Conservation (phyloP, 2,113 vertebrate species). For the Notothenia coriiceps region DNA sequence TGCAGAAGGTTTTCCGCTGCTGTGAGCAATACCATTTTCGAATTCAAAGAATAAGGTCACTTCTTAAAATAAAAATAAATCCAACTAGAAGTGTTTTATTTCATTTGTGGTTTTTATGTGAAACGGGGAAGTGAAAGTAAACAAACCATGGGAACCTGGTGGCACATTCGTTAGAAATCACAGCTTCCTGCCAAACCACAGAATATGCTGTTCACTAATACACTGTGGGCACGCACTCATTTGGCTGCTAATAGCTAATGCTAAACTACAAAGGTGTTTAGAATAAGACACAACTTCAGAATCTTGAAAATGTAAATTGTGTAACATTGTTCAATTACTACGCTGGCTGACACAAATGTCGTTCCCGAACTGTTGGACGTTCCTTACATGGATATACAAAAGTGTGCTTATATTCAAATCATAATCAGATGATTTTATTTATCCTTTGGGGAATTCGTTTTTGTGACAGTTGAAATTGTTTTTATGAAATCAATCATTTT, state of each 20-base stretch:
- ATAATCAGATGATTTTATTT: too few species aligned
- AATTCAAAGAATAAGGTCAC: not conserved
- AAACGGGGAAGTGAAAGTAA: constrained; percentile 25
- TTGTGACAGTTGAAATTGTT: too few species aligned
- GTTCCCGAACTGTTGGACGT: too few species aligned
- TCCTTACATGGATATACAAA: not conserved
- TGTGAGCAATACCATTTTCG: not conserved
- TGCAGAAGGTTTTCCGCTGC: not conserved
- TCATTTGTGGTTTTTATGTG: not conserved
- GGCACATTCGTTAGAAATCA: not conserved
- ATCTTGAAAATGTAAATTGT: too few species aligned
- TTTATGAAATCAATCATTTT: too few species aligned
- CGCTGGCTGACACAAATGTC: too few species aligned
- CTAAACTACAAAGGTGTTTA: too few species aligned
- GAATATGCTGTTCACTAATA: not conserved
- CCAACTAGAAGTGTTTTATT: not conserved
- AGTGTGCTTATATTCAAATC: not conserved
- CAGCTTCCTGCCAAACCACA: not conserved
- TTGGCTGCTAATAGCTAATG: too few species aligned
- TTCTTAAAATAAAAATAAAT: not conserved
- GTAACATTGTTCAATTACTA: too few species aligned
- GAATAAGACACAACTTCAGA: too few species aligned
- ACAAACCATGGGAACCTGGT: not conserved
- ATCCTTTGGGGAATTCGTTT: too few species aligned
- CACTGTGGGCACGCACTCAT: too few species aligned